These are phyloP conservation scores for Acanthosepion pharaonis DNA, from an alignment of 2,888 invertebrate genomes.

Conservation along the genomic window DNA sequence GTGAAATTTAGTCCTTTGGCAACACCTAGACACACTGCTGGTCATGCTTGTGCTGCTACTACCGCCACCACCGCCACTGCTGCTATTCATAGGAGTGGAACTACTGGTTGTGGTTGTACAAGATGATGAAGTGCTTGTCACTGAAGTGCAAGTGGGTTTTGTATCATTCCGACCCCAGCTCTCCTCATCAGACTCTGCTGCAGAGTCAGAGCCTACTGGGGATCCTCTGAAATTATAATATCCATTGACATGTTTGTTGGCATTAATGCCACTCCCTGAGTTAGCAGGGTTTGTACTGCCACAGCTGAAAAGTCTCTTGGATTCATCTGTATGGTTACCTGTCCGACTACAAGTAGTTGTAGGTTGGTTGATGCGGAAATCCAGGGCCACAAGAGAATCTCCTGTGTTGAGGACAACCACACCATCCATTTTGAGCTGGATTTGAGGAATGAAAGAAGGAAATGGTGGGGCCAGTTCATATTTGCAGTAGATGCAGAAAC, in stretches of 20 bases:
- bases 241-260: slow-evolving; percentile 34
- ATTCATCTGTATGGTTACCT: slow-evolving; percentile 18
- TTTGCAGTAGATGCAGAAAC: slow-evolving; percentile 92
- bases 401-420: slow-evolving; percentile 88
- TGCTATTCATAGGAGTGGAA: background rate
- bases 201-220: slow-evolving; percentile 1
- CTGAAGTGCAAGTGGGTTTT: background rate
- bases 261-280: slow-evolving; percentile 15
- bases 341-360: background rate
- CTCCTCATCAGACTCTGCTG: background rate
- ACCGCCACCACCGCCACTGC: background rate
- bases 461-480: slow-evolving; percentile 85
- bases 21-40: slow-evolving; percentile 36
- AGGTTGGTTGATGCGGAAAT: slow-evolving; percentile 77
- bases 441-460: slow-evolving; percentile 68
- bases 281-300: slow-evolving; percentile 43
- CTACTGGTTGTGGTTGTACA: background rate
- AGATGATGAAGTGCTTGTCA: background rate
- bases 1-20: slow-evolving; percentile 42
- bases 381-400: slow-evolving; percentile 85
- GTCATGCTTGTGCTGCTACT: slow-evolving; percentile 4
- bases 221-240: slow-evolving; percentile 44
- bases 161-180: slow-evolving; percentile 2
- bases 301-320: slow-evolving; percentile 44
- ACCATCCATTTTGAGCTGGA: slow-evolving; percentile 76